A percentile compares a stretch with the other conserved stretches of the same genome.
Evolutionary conservation across 2,113 vertebrate species (phyloP).

Genomic region (Sinocyclocheilus rhinocerous): DNA sequence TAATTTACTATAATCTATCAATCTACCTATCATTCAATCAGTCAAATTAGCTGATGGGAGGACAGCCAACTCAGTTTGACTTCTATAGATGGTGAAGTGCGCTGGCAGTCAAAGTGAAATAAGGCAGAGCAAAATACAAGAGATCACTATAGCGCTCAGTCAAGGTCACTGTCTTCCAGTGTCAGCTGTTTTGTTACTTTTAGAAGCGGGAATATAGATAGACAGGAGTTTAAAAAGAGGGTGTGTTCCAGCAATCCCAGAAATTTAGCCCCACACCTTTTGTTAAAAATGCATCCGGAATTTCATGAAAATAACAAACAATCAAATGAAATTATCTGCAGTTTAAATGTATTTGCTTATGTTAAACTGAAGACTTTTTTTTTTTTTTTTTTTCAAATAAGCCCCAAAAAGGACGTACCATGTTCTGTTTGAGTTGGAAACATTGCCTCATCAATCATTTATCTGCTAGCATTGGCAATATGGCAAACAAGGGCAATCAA

Average conservation of each 20-base stretch:
- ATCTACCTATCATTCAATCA: too few species aligned
- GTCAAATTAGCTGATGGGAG: constrained; percentile 87
- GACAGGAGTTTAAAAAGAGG: not conserved
- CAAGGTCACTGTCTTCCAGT: constrained; percentile 90
- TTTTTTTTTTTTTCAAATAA: too few species aligned
- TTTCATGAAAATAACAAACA: not conserved
- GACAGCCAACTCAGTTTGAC: constrained; percentile 82
- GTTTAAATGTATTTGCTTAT: not conserved
- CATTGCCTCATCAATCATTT: constrained; percentile 49
- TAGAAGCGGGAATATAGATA: constrained; percentile 33
- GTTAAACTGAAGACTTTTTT: too few species aligned
- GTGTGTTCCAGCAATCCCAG: not conserved
- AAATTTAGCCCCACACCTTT: not conserved
- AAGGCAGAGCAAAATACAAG: constrained; percentile 87
- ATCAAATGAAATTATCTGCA: not conserved
- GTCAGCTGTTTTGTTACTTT: constrained; percentile 78
- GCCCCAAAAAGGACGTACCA: too few species aligned
- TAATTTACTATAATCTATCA: too few species aligned
- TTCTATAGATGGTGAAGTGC: constrained; percentile 98
- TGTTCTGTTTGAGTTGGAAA: constrained; percentile 28
- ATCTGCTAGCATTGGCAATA: constrained; percentile 45
- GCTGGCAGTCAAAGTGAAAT: constrained; percentile 83
- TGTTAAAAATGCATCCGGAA: not conserved
- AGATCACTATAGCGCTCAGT: constrained; percentile 77
- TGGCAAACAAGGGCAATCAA: constrained; percentile 41